phyloP scores from a whole-genome alignment of 1,140 invertebrate genomes.

The Spodoptera frugiperda region DNA sequence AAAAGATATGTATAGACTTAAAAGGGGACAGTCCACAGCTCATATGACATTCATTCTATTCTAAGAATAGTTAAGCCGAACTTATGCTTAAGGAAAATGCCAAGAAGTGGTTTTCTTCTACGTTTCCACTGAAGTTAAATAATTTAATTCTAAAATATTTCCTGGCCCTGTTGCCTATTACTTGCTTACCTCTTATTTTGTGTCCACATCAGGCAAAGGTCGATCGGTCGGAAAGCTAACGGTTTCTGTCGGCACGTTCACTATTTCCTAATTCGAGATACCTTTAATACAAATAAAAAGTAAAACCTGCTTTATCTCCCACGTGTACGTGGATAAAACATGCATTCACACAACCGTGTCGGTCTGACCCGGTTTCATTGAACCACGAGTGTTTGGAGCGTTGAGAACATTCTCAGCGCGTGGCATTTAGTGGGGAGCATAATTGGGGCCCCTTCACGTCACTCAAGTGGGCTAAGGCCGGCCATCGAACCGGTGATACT shows the following conservation, averaged over 20 bases:
- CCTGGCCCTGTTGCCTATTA: no score
- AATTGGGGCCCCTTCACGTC: constrained; percentile 71
- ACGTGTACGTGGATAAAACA: constrained; percentile 41
- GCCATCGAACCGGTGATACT: constrained; percentile 62
- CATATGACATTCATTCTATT: no score
- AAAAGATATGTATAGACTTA: no score
- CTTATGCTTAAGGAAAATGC: no score
- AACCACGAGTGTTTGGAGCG: constrained; percentile 47
- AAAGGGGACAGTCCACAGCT: no score
- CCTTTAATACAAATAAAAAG: constrained; percentile 15
- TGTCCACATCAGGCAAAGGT: no score
- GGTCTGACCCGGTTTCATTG: constrained; percentile 54
- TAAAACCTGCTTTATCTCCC: constrained; percentile 47
- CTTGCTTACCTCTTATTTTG: no score
- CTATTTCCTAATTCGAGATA: constrained; percentile 38
- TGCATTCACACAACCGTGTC: constrained; percentile 44
- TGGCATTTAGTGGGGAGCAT: constrained; percentile 51
- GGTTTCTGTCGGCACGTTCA: constrained; percentile 28
- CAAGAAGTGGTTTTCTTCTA: no score
- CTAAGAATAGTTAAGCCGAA: no score
- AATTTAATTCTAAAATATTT: no score
- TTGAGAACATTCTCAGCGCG: constrained; percentile 55
- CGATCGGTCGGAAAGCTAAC: not conserved
- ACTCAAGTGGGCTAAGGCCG: constrained; percentile 80
- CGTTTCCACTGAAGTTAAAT: no score